Evolutionary conservation across 1,140 invertebrate species (phyloP), one percentile per base, ranked within the genome.

Genomic region (Tetragonula clypearis): DNA sequence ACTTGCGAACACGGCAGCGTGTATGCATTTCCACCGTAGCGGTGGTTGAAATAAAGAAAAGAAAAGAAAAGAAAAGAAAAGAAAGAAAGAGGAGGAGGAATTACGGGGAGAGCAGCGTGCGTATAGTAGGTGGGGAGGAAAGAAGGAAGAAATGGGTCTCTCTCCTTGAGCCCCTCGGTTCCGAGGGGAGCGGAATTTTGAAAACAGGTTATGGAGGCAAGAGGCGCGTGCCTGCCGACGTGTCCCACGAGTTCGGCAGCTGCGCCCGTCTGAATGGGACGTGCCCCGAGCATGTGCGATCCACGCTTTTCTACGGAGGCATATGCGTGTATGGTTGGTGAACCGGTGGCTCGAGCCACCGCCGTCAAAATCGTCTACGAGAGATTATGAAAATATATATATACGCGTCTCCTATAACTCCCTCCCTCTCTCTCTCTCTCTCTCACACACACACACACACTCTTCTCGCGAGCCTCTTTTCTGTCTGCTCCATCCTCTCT

Each of bases 181-280:
- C 35, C 68, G 56, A 72, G 71, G 62, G 78, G 71, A 81, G 84
- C 78, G 84, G 60, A 85, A 85, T 85, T 85, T 85, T 80, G 77
- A 85, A 85, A 85, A 85, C 84, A 85, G 84, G 84, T 85, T 85
- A 85, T 85, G 79, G 84, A 81, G 84, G 79, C 78, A 80, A 85
- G 84, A 85, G 84, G 84, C 84, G 84, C 84, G 84, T 85, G 84
- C 84, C 84, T 72, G 82, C 69, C 84, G 84, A 81, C 84, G 84
- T 85, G 84, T 85, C 69, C 84, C 68, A 62, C 53, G 81, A 74
- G 81, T 84, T 79, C 68, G 85, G 85, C 85, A 86, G 85, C 85
- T 86, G 85, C 85, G 85, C 4, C 60, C 60, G n/a, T 84, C 82
- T 86, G 82, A 86, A 86, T 86, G 75, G 84, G 85, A 86, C 82